Percentiles rank a stretch among this genome's conserved stretches.
These are phyloP conservation scores for Chiridota heheva DNA, from an alignment of 35 echinoderm and acorn worm species.

Conservation along the genomic window DNA sequence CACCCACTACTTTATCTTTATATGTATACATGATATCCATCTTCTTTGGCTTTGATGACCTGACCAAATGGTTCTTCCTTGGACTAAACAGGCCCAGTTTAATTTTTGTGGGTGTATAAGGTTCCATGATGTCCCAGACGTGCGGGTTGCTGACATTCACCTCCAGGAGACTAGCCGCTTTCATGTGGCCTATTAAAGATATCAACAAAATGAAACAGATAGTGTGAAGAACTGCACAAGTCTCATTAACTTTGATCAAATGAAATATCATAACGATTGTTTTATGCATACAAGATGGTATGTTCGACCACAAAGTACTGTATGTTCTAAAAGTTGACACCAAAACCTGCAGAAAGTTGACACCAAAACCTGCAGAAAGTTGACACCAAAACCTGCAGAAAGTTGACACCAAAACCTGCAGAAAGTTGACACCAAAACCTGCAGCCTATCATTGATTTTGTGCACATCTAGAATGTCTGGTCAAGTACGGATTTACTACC, in stretches of 20 bases:
- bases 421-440: too few relatives aligned
- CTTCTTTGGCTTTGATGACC: constrained; percentile 44
- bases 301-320: too few relatives aligned
- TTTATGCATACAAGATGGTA: too few relatives aligned
- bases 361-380: too few relatives aligned
- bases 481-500: too few relatives aligned
- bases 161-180: constrained; percentile 47
- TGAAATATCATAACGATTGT: not conserved
- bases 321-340: too few relatives aligned
- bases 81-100: constrained; percentile 38
- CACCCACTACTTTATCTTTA: not conserved
- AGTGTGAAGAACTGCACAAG: not conserved
- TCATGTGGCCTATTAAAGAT: constrained; percentile 26
- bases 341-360: too few relatives aligned
- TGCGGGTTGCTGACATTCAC: constrained; percentile 9
- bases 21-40: not conserved
- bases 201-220: not conserved
- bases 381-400: too few relatives aligned
- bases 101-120: constrained; percentile 32
- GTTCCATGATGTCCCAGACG: not conserved
- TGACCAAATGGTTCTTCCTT: constrained; percentile 22
- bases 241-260: not conserved
- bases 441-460: too few relatives aligned
- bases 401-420: too few relatives aligned
- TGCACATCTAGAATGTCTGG: too few relatives aligned